Base-by-base conservation (phyloP, 1,140 invertebrate species). In the Zeugodacus cucurbitae region DNA sequence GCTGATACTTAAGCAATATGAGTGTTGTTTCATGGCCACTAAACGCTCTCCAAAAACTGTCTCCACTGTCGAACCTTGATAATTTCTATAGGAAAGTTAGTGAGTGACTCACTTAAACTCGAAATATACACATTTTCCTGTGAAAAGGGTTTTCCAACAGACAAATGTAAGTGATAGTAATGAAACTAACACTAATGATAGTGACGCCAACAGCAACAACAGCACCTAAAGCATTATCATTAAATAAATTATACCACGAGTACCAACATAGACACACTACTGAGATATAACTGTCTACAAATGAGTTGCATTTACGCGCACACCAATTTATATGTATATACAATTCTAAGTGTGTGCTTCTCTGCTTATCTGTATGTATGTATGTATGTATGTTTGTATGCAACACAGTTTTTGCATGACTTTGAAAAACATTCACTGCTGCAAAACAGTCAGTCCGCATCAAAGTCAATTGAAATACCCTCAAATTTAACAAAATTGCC, bases 401-500 rank as follows among this genome's bases (percentile, higher is more conserved):
- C 8, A 48, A 14, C 10, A 48, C 11, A 48, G n/a, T 48, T 26
- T 82, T n/a, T 26, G 74, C 26, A 54, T 82, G 74, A 48, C 41
- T 44, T 48, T 82, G 41, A 41, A 54, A 70, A 37, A 67, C 29
- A 62, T 67, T 29, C n/a, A 67, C 62, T 34, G 62, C 29, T 67
- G 29, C 62, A 67, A 17, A n/a, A n/a, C 14, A 54, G 6, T 7
- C 57, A 58, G 22, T 17, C 32, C 41, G 34, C 67, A 8, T 41
- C 67, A 74, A 74, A 74, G 67, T 74, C 67, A 74, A 37, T 74
- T 74, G 67, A 74, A 74, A 74, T 74, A 82, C 74, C 41, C 41
- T 82, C 41, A 48, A 82, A 82, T 82, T 82, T 82, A 26, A 82
- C 74, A 48, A 82, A 82, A 82, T 82, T 82, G 41, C 74, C n/a